phyloP scores from a whole-genome alignment of 2,113 vertebrate species.

The Verasper variegatus region DNA sequence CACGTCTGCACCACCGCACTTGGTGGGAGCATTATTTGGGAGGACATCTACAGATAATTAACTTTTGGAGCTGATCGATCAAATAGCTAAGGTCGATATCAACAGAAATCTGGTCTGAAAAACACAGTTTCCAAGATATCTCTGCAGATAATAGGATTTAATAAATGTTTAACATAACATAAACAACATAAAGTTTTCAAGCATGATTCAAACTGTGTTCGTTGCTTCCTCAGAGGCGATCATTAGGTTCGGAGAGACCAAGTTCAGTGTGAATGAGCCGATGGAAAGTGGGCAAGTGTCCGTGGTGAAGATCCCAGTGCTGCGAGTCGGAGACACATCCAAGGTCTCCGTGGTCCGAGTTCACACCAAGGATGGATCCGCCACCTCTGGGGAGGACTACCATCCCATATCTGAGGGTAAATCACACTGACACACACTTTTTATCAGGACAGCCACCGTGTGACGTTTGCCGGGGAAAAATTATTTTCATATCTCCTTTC shows the following conservation, averaged over 20 bases:
- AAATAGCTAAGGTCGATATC: too few species aligned
- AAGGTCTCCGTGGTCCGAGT: slow-evolving; percentile 93
- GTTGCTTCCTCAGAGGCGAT: slow-evolving; percentile 83
- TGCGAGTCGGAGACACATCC: slow-evolving; percentile 90
- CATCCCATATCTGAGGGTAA: slow-evolving; percentile 94
- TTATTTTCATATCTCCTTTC: slow-evolving; percentile 57
- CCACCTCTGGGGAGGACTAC: slow-evolving; percentile 94
- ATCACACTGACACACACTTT: slow-evolving; percentile 40
- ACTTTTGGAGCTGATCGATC: too few species aligned
- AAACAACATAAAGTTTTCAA: background rate
- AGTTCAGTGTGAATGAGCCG: slow-evolving; percentile 89
- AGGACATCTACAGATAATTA: too few species aligned
- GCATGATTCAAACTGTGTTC: background rate
- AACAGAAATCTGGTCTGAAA: too few species aligned
- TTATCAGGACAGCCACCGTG: background rate
- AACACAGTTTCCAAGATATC: too few species aligned
- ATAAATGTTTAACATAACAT: slow-evolving; percentile 3
- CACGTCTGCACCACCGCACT: too few species aligned
- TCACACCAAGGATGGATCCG: slow-evolving; percentile 96
- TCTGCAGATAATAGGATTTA: background rate
- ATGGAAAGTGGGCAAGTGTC: slow-evolving; percentile 84
- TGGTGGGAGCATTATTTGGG: too few species aligned
- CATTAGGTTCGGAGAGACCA: slow-evolving; percentile 88
- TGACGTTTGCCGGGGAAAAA: slow-evolving; percentile 37
- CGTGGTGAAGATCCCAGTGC: slow-evolving; percentile 87